A percentile compares a stretch with the other conserved stretches of the same genome.
Conservation (phyloP, 2,113 vertebrate genomes). For the Hiodon alosoides region DNA sequence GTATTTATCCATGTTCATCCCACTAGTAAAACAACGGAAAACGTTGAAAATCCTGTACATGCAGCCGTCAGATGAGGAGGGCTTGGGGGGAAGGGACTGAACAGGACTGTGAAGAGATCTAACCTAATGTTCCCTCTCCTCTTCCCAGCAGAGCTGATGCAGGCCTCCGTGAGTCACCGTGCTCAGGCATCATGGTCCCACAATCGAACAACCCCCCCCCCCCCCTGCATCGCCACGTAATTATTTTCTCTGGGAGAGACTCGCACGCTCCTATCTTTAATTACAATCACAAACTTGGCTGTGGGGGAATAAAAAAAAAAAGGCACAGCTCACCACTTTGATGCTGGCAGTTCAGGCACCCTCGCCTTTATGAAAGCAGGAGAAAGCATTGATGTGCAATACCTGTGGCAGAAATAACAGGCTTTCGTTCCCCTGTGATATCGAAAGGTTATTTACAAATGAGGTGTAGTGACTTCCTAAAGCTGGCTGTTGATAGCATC, state of each 20-base stretch:
- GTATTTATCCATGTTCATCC: too few relatives aligned
- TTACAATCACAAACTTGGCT: slow-evolving; percentile 44
- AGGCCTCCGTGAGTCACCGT: slow-evolving; percentile 19
- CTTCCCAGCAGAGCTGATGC: slow-evolving; percentile 24
- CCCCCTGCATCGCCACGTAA: slow-evolving; percentile 39
- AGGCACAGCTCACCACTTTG: slow-evolving; percentile 32
- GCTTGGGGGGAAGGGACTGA: too few relatives aligned
- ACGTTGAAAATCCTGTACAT: too few relatives aligned
- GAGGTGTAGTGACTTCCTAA: slow-evolving; percentile 12
- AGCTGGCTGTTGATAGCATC: slow-evolving; percentile 1
- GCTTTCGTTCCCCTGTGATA: too few relatives aligned
- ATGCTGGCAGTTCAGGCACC: slow-evolving; percentile 33
- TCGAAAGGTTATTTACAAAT: background rate
- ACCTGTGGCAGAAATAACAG: background rate
- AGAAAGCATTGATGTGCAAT: background rate
- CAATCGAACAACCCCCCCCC: background rate
- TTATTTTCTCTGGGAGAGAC: slow-evolving; percentile 51
- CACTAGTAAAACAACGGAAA: too few relatives aligned
- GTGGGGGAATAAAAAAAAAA: background rate
- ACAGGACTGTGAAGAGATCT: background rate
- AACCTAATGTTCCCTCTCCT: slow-evolving; percentile 37
- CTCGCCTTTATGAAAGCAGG: slow-evolving; percentile 32
- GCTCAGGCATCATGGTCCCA: background rate
- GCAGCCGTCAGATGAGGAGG: too few relatives aligned
- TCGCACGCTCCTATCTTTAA: slow-evolving; percentile 51